Percentiles rank a stretch among this genome's conserved stretches.
These are phyloP conservation scores for Drosophila engyochracea DNA, from an alignment of 2,888 invertebrate genomes.

Conservation along the genomic window DNA sequence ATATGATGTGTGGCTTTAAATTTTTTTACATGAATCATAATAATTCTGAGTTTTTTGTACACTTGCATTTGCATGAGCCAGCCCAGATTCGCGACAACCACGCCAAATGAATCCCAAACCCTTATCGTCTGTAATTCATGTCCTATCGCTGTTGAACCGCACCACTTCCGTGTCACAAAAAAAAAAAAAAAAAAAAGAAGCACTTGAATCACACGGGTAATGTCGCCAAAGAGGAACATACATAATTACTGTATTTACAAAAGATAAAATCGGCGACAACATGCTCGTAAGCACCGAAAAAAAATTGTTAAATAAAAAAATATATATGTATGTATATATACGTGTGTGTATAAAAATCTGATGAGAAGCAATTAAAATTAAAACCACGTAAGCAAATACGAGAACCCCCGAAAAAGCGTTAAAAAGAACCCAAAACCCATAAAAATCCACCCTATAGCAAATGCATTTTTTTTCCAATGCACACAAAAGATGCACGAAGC, in stretches of 20 bases:
- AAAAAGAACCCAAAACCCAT: slow-evolving; percentile 58
- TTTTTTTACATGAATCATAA: background rate
- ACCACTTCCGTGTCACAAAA: slow-evolving; percentile 38
- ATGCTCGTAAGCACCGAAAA: slow-evolving; percentile 42
- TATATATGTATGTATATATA: background rate
- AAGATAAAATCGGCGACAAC: slow-evolving; percentile 80
- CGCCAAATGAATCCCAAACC: slow-evolving; percentile 9
- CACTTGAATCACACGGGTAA: slow-evolving; percentile 38
- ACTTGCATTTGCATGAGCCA: background rate
- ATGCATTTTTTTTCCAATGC: slow-evolving; percentile 61
- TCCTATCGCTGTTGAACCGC: slow-evolving; percentile 31
- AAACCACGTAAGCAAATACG: slow-evolving; percentile 79
- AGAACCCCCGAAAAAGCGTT: slow-evolving; percentile 59
- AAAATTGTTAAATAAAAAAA: slow-evolving; percentile 5
- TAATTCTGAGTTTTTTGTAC: slow-evolving; percentile 1
- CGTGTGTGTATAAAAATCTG: slow-evolving; percentile 39
- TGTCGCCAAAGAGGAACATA: slow-evolving; percentile 74
- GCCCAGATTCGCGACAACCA: slow-evolving; percentile 1
- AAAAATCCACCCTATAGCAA: slow-evolving; percentile 74
- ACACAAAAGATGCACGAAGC: slow-evolving; percentile 77
- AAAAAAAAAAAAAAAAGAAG: slow-evolving; percentile 7
- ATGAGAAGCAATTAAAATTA: slow-evolving; percentile 80
- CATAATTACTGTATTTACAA: slow-evolving; percentile 82
- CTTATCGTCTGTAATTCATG: slow-evolving; percentile 23
- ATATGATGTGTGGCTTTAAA: slow-evolving; percentile 1